Base-by-base conservation (phyloP, 2,888 invertebrate genomes). In the Pardosa pseudoannulata region DNA sequence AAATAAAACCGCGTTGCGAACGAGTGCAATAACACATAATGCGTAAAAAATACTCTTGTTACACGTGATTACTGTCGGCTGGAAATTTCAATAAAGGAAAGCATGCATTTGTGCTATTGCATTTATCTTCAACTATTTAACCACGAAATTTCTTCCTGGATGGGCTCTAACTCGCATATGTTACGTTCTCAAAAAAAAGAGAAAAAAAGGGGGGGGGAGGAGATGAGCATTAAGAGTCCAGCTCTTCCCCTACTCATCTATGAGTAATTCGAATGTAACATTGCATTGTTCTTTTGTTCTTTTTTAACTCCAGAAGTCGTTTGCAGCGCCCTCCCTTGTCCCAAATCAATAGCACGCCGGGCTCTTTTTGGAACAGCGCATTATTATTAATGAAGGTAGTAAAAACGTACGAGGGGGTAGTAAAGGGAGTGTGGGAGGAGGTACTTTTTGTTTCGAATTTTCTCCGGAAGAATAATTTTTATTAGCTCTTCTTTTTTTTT, bases 351-450 rank as follows among this genome's bases (percentile, higher is more conserved):
- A 56, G 23, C 3, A 23, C 23, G 16, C 19, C 19, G 56, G 23
- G 56, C 56, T 23, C 5, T 19, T 56, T 56, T 56, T 56, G n/a
- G 19, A 23, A 56, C 19, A 19, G 23, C 23, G 3, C 56, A 56
- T 56, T 56, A 56, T 56, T 56, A 56, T 56, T 56, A 56, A 56
- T 56, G 56, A 56, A 56, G 56, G 56, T 56, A 56, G 23, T 56
- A 56, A 56, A 46, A 56, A 56, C 23, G 19, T n/a, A 23, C 19
- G 23, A 6, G 5, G 56, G 23, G 36, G 41, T 5, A 16, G 2
- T 2, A 13, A 16, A 2, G n/a, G 56, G 23, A 11, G 41, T 5
- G 41, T 11, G 16, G 2, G 16, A 2, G n/a, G 9, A 6, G 5
- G 56, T 16, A 46, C 56, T 6, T 56, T 56, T 56, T 56, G 56